These are phyloP conservation scores for Dicrostonyx torquatus DNA, from an alignment of 2,797 vertebrate species.

Conservation along the genomic window DNA sequence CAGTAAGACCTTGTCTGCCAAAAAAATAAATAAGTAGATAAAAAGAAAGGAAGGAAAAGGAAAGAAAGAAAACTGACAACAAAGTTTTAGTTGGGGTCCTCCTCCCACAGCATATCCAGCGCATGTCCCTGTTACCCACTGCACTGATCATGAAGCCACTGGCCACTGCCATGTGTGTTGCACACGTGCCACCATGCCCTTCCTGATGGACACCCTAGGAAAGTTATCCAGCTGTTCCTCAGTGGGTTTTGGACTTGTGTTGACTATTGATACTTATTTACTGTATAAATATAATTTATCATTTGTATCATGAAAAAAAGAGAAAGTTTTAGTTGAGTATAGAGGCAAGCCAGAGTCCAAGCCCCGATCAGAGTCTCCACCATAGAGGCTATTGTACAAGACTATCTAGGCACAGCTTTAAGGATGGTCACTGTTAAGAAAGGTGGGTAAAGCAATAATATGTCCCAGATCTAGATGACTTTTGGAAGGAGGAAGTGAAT, in stretches of 20 bases:
- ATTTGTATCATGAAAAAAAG: no score
- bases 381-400: background rate
- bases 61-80: background rate
- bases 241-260: no score
- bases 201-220: no score
- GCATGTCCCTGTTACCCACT: no score
- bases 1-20: background rate
- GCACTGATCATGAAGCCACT: no score
- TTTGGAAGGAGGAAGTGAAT: background rate
- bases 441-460: slow-evolving; percentile 2
- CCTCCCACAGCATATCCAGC: no score
- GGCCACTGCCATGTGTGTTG: no score
- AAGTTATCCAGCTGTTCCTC: no score
- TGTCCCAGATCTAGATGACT: background rate
- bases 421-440: background rate
- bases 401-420: background rate
- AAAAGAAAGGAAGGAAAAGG: no score
- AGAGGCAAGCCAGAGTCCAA: background rate
- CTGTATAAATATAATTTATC: no score
- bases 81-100: slow-evolving; percentile 6
- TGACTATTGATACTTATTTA: no score
- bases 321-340: background rate
- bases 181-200: no score
- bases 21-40: background rate
- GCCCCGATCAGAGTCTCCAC: background rate